These are phyloP conservation scores for Leucozona laternaria DNA, from an alignment of 2,888 invertebrate species.

Conservation along the genomic window DNA sequence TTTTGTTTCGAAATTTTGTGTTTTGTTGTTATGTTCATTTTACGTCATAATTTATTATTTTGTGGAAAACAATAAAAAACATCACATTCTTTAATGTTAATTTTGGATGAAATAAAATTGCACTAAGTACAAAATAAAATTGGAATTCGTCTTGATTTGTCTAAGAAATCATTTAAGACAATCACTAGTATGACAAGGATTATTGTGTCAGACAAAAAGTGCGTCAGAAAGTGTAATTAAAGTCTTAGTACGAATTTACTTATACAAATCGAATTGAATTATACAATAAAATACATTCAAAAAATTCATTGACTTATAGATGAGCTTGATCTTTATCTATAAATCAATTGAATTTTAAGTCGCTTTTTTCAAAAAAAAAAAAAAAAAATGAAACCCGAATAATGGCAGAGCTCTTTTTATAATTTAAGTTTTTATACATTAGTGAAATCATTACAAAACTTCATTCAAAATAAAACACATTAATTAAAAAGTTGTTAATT, in stretches of 20 bases:
- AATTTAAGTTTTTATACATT: slow-evolving; percentile 1
- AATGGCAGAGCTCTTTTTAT: slow-evolving; percentile 41
- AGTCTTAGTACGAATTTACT: slow-evolving; percentile 1
- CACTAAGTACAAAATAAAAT: slow-evolving; percentile 22
- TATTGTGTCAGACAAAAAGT: slow-evolving; percentile 18
- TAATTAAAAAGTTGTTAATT: slow-evolving; percentile 1
- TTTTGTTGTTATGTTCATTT: slow-evolving; percentile 32
- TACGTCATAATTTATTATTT: slow-evolving; percentile 24
- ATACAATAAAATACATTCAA: not conserved
- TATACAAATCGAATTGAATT: slow-evolving; percentile 45
- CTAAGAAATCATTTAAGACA: slow-evolving; percentile 9
- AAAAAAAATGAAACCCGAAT: slow-evolving; percentile 1
- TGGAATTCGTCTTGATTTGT: slow-evolving; percentile 45
- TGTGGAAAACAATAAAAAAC: slow-evolving; percentile 9
- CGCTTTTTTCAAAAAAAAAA: not conserved
- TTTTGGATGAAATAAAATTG: slow-evolving; percentile 8
- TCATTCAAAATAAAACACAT: slow-evolving; percentile 5
- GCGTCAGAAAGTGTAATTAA: slow-evolving; percentile 29
- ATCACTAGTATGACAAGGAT: slow-evolving; percentile 23
- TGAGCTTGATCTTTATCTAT: not conserved
- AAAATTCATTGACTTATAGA: slow-evolving; percentile 46
- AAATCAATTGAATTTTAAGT: slow-evolving; percentile 50
- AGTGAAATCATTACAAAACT: slow-evolving; percentile 7
- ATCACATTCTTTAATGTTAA: not conserved
- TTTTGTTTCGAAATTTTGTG: slow-evolving; percentile 29